Evolutionary conservation across 2,113 vertebrate genomes (phyloP).

Genomic region (Aptenodytes patagonicus): DNA sequence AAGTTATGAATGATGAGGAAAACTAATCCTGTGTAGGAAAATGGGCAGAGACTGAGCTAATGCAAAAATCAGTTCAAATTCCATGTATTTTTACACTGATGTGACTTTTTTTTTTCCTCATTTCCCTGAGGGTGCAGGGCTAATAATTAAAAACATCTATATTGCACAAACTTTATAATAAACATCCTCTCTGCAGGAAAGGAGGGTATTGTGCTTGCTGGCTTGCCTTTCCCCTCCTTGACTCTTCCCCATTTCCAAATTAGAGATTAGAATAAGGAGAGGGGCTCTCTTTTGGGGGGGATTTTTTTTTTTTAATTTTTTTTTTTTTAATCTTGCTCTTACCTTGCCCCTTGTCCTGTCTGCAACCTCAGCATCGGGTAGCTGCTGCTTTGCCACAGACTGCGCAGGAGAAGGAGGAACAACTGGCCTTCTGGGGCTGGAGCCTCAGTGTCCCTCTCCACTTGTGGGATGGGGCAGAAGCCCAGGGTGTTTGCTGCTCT

Average conservation of each 20-base stretch:
- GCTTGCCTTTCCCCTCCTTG: neutral
- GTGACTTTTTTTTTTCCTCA: neutral
- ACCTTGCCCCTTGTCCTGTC: neutral
- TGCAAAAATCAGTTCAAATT: neutral
- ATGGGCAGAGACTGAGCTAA: neutral
- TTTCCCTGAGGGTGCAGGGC: neutral
- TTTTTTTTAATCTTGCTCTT: neutral
- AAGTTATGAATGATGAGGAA: neutral
- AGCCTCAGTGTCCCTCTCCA: neutral
- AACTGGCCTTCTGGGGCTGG: too few species aligned
- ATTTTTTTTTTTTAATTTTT: neutral
- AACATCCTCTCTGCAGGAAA: neutral
- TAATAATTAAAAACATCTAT: slow-evolving; percentile 25
- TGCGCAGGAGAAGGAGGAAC: neutral
- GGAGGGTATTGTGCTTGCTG: neutral
- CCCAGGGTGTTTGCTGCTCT: neutral
- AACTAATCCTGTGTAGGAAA: neutral
- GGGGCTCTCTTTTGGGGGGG: rapidly evolving
- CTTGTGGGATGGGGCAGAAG: neutral
- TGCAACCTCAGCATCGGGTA: neutral
- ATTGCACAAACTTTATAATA: slow-evolving; percentile 11
- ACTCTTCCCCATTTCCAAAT: neutral
- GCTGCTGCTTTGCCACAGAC: neutral
- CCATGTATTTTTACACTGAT: neutral
- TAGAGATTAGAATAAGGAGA: neutral